Evolutionary conservation across 2,888 invertebrate species (phyloP).

Genomic region (Isoperla grammatica): DNA sequence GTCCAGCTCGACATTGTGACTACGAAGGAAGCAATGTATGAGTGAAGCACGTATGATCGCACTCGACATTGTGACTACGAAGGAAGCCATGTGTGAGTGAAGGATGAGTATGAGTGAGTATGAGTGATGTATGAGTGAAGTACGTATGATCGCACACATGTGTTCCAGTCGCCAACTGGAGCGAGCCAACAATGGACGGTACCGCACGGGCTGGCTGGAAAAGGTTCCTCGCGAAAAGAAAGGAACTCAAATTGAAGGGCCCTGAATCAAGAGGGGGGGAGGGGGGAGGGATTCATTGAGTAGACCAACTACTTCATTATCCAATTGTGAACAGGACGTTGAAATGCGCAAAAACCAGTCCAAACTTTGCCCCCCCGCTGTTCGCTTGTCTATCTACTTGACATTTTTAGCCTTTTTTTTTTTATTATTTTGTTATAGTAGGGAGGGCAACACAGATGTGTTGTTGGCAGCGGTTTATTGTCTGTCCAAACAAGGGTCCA

Average conservation of each 20-base stretch:
- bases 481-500: background rate
- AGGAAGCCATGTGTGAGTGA: too few relatives aligned
- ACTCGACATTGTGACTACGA: too few relatives aligned
- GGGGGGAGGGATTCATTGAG: constrained; percentile 6
- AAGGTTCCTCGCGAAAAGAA: constrained; percentile 9
- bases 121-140: too few relatives aligned
- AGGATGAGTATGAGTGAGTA: too few relatives aligned
- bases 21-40: too few relatives aligned
- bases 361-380: background rate
- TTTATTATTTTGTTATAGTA: background rate
- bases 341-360: constrained; percentile 24
- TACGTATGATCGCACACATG: too few relatives aligned
- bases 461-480: background rate
- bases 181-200: too few relatives aligned
- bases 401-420: constrained; percentile 6
- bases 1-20: too few relatives aligned
- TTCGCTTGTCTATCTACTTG: constrained; percentile 6
- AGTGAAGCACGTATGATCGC: too few relatives aligned
- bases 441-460: background rate
- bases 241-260: constrained; percentile 7
- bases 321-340: constrained; percentile 23
- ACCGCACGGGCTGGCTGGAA: too few relatives aligned
- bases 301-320: constrained; percentile 25
- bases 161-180: too few relatives aligned
- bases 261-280: background rate